These are phyloP conservation scores for Brotula barbata DNA, from an alignment of 2,797 vertebrate genomes.

Conservation along the genomic window DNA sequence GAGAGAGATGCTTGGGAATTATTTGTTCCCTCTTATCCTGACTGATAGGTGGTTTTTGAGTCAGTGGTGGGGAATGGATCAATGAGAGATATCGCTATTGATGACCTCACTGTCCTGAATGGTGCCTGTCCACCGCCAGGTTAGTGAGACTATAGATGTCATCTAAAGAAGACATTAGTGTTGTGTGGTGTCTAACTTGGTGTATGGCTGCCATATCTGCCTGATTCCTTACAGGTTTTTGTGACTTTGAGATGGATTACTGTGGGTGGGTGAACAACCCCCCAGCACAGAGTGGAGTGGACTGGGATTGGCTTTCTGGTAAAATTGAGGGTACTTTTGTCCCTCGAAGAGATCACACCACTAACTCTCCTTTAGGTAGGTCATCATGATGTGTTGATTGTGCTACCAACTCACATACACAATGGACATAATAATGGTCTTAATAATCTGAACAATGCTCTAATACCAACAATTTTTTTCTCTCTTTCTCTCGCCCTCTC, in stretches of 20 bases:
- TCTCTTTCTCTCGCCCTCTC: too few relatives aligned
- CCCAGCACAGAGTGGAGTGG: slow-evolving; percentile 42
- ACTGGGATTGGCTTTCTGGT: slow-evolving; percentile 79
- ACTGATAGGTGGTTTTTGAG: slow-evolving; percentile 77
- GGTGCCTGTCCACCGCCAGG: slow-evolving; percentile 73
- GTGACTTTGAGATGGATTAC: slow-evolving; percentile 82
- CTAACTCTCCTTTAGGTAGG: slow-evolving; percentile 71
- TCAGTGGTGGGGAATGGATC: slow-evolving; percentile 61
- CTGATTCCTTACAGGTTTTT: slow-evolving; percentile 71
- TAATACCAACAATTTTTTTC: too few relatives aligned
- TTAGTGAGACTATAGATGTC: slow-evolving; percentile 37
- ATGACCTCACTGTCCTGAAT: slow-evolving; percentile 76
- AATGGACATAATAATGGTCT: too few relatives aligned
- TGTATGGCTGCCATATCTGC: too few relatives aligned
- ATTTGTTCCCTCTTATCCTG: slow-evolving; percentile 14
- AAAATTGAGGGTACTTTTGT: rapidly evolving
- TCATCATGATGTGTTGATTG: not conserved
- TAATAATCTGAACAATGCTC: too few relatives aligned
- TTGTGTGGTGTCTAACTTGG: not conserved
- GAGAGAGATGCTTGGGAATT: too few relatives aligned
- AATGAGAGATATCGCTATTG: slow-evolving; percentile 74
- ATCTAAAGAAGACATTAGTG: slow-evolving; percentile 30
- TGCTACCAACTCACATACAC: too few relatives aligned
- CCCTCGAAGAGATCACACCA: slow-evolving; percentile 71
- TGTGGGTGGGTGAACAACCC: slow-evolving; percentile 77